Evolutionary conservation across 2,113 vertebrate genomes (phyloP), one percentile per base, ranked within the genome.

Genomic region (Leptosomus discolor): DNA sequence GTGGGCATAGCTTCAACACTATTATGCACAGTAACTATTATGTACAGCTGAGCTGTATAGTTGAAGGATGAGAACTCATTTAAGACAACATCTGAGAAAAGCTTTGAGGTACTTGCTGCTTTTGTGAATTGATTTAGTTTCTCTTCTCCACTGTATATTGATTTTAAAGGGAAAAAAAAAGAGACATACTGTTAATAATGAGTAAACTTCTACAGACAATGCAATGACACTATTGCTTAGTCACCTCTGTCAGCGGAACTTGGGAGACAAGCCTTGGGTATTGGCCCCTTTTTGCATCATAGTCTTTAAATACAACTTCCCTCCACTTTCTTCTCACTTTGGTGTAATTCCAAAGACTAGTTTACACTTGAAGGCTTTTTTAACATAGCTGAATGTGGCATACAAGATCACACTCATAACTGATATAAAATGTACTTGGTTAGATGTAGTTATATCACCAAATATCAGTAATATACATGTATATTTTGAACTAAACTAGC

Each of bases 161-260:
- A 39, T 81, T 91, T 90, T n/a, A 58, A 82, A 87, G 24, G 32
- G 4, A 17, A 46, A 41, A 79, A 84, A 75, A 36, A 43, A 2
- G 20, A 27, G 14, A 36, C 8, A 8, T 8, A 48, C 11, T 37
- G 21, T 29, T 75, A 68, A 11, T 90, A 48, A 46, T 6, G 26
- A 91, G 21, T 27, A 61, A 58, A 39, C 36, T 83, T 21, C 58
- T 73, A 21, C 39, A 91, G 23, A 24, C 56, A 41, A 17, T 12
- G 27, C 0, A 0, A 53, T 6, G 23, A 37, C 6, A 61, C 21
- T 20, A 39, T 19, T 4, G 1, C 46, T 17, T 45, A 13, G 15
- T 70, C 63, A 65, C 26, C 21, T 41, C 67, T 11, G 8, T 15
- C 48, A 37, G 37, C 0, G 0, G 27, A 63, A 85, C 21, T 27